Base-by-base conservation (phyloP, 2,113 vertebrate species). In the Salminus brasiliensis region DNA sequence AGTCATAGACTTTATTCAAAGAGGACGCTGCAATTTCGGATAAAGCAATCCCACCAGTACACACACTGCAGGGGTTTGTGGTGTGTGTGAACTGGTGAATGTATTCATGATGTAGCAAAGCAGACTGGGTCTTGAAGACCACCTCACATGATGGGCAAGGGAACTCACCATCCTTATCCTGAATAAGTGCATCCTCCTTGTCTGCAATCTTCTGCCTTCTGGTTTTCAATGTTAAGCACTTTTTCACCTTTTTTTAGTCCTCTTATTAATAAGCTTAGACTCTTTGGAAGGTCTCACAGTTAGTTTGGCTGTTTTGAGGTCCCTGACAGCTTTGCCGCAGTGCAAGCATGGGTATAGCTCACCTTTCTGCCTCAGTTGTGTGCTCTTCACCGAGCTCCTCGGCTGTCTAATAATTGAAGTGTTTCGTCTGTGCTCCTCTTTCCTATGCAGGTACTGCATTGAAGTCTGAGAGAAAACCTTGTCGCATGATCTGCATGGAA, bases 121-220 rank as follows among this genome's bases (percentile, higher is more conserved):
- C 83, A 0, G 85, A 84, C 84, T 83, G 89, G 39, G 81, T 32
- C 7, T 85, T 70, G 75, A 93, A 93, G 21, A 92, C 88, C 83
- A 92, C 82, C 0, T 88, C 80, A 60, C 93, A 94, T 18, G 91
- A 93, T 0, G 91, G 86, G 39, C 92, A 93, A 0, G 92, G 91
- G 21, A 90, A 93, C 79, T 92, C 89, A 0, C 65, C 67, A 5
- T 88, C 86, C 12, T 65, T 77, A 6, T 85, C 86, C 3, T 76
- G 52, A 27, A 9, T 45, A 57, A 66, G 18, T 23, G 4, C 16
- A 62, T 67, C 53, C 10, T 72, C 62, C 63, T 60, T 32, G n/a
- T 82, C 77, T 43, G 83, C 27, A 59, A n/a, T 78, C 76, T 25
- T 69, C 18, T 21, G 47, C 60, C 45, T 73, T 67, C 49, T n/a